Base-by-base conservation (phyloP, 2,888 invertebrate species). In the Rotaria sp. region DNA sequence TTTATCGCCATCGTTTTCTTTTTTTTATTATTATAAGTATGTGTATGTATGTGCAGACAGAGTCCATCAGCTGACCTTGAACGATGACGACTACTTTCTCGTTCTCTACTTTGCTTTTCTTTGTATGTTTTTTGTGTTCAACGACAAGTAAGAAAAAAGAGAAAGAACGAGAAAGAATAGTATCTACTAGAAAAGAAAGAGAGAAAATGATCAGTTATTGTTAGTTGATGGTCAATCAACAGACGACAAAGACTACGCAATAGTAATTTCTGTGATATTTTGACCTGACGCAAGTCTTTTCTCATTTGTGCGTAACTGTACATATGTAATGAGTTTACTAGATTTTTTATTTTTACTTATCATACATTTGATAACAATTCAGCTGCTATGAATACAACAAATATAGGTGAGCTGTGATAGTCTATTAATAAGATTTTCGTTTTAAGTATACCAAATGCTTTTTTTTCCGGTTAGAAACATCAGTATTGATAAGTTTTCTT, bases 21-120 rank as follows among this genome's bases (percentile, higher is more conserved):
- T 67, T 67, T 35, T 30, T 59, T 26, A 11, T 59, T 59, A 8
- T n/a, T 52, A 52, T 52, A 52, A 24, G 24, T 35, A 67, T 35
- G 35, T 67, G n/a, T 35, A 67, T 24, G 24, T 15, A n/a, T 67
- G 30, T 35, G 67, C 67, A 35, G 67, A 67, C 67, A 67, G 67
- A 35, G 67, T 35, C 67, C 67, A 67, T 67, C 30, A 67, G 15
- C 15, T 67, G 35, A 35, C 67, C 67, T 67, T 67, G 67, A 67
- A 67, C 67, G 67, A 67, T 67, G 67, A 67, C 67, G 67, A 67
- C 67, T 15, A n/a, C 67, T 30, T 67, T 67, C 67, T 67, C 67
- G 35, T 35, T 67, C 30, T 67, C 67, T 67, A 30, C 35, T 30
- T 35, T 18, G 24, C 52, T 52, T 1, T 67, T 30, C 67, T 67